phyloP scores from a whole-genome alignment of 1,140 invertebrate genomes.

The Mercenaria mercenaria region DNA sequence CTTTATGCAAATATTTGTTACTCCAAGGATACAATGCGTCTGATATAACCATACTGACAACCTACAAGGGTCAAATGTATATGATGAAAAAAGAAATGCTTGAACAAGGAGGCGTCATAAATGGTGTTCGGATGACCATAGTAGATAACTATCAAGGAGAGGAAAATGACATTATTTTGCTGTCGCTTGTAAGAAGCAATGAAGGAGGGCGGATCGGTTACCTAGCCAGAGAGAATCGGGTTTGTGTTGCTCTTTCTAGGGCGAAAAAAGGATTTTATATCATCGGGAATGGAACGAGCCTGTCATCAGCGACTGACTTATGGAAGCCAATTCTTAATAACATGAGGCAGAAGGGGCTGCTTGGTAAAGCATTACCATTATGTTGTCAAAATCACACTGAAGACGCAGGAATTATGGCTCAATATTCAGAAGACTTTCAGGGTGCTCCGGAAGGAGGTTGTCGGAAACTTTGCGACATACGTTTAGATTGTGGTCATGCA shows the following conservation, averaged over 20 bases:
- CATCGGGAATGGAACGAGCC: constrained; percentile 90
- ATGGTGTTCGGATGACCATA: constrained; percentile 87
- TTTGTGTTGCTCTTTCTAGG: constrained; percentile 94
- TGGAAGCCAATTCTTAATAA: constrained; percentile 84
- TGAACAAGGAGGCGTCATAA: constrained; percentile 49
- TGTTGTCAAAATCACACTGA: constrained; percentile 84
- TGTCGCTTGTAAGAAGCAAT: constrained; percentile 93
- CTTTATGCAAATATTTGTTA: constrained; percentile 83
- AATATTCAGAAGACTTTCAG: constrained; percentile 77
- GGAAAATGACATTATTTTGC: constrained; percentile 93
- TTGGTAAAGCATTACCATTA: constrained; percentile 79
- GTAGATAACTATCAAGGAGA: constrained; percentile 93
- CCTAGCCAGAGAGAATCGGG: constrained; percentile 91
- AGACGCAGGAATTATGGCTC: constrained; percentile 52
- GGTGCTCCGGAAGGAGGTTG: constrained; percentile 83
- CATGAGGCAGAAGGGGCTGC: constrained; percentile 65
- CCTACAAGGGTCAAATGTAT: constrained; percentile 85
- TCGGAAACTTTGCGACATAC: constrained; percentile 74
- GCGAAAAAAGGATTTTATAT: constrained; percentile 91
- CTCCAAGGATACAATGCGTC: constrained; percentile 82
- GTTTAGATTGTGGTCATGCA: constrained; percentile 80
- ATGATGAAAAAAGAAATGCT: constrained; percentile 79
- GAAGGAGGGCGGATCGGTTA: constrained; percentile 91
- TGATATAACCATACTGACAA: constrained; percentile 85
- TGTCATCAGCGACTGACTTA: constrained; percentile 83